Evolutionary conservation across 1,140 invertebrate genomes (phyloP), one percentile per base, ranked within the genome.

Genomic region (Zaprionus davidi): DNA sequence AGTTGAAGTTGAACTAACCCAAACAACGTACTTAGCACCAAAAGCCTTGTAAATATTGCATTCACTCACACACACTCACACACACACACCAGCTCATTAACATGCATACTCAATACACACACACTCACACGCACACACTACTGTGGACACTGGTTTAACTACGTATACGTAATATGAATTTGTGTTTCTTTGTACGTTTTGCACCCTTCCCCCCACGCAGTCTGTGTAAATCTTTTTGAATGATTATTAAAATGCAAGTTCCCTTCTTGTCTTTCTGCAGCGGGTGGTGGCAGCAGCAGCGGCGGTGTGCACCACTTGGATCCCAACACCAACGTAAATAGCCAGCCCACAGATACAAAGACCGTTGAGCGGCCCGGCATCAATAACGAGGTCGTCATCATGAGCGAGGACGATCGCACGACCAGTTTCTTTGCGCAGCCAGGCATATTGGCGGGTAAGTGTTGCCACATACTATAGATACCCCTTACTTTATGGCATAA

Each of bases 391-490:
- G 95, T 96, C 44, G 94, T 95, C 92, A 96, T 96, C 92, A 97
- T 97, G 96, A 96, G 96, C 93, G 93, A 95, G 69, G 96, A 97
- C 88, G 96, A 97, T 87, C 94, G 96, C 90, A 95, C 96, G 77
- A 96, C 97, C 81, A 97, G 97, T 78, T 98, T 99, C 94, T 98
- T 99, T 93, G 96, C 97, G 76, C 97, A 98, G 93, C 98, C 98
- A 44, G 98, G 98, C 82, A 98, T 99, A 67, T 94, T 99, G 81
- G 98, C 98, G 93, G 98, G 98, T 99, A 94, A 93, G 81, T 44
- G 15, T 2, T 44, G 38, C 0, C 6, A 46, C 1, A 46, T n/a
- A n/a, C n/a, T n/a, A n/a, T 11, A 38, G 12, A 31, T 38, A 38
- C 31, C 7, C 15, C n/a, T 41, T 44, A 46, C 46, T 46, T 59